Conservation (phyloP, 2,113 vertebrate genomes). For the Harpagus bidentatus region DNA sequence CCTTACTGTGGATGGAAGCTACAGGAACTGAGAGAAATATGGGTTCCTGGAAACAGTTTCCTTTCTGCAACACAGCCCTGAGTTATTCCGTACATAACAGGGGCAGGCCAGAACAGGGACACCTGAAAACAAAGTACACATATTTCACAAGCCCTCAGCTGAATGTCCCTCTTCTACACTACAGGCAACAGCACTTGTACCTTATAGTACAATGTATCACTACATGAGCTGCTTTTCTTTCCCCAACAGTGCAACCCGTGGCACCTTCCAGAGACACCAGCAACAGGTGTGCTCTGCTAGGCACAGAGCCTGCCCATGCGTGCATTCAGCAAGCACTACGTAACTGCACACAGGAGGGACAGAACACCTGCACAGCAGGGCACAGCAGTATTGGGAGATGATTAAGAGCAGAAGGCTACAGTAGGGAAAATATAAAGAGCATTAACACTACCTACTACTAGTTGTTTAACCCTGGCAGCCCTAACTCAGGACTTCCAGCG, state of each 20-base stretch:
- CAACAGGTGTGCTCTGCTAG: not conserved
- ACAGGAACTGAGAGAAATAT: not conserved
- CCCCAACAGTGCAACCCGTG: not conserved
- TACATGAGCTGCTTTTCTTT: not conserved
- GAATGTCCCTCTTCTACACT: not conserved
- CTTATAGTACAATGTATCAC: not conserved
- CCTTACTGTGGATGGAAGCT: not conserved
- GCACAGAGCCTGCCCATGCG: not conserved
- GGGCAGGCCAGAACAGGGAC: not conserved
- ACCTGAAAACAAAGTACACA: not conserved
- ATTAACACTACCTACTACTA: not conserved
- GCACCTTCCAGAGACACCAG: not conserved
- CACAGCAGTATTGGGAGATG: not conserved
- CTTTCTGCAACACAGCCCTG: not conserved
- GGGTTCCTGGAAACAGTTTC: not conserved
- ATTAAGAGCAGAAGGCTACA: not conserved
- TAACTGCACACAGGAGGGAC: not conserved
- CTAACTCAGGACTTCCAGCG: not conserved
- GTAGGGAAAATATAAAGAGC: fast-evolving
- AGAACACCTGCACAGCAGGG: fast-evolving
- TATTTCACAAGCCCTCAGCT: not conserved
- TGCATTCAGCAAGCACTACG: fast-evolving
- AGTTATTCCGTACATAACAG: not conserved
- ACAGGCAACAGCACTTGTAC: not conserved
- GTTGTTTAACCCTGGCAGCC: not conserved